Evolutionary conservation across 2,797 vertebrate genomes (phyloP).

Genomic region (Scomberomorus guttatus): DNA sequence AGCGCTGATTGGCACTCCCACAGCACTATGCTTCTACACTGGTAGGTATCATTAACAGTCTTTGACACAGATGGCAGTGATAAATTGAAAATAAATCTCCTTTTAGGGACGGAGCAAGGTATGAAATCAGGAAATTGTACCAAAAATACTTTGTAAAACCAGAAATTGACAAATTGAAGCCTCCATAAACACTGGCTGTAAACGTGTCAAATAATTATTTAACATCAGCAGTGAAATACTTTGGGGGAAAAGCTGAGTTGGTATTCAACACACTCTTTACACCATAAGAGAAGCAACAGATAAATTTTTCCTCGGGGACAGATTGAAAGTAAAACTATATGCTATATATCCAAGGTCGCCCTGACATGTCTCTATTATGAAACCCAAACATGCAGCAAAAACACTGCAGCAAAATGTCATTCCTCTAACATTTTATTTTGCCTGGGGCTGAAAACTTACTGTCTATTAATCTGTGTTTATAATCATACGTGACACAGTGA

Average conservation of each 20-base stretch:
- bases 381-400: slow-evolving; percentile 48
- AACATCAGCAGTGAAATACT: slow-evolving; percentile 26
- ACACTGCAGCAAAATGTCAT: slow-evolving; percentile 55
- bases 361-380: slow-evolving; percentile 65
- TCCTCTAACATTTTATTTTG: slow-evolving; percentile 49
- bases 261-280: slow-evolving; percentile 47
- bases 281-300: slow-evolving; percentile 36
- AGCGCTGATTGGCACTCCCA: slow-evolving; percentile 50
- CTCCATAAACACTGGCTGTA: slow-evolving; percentile 34
- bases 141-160: slow-evolving; percentile 14
- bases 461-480: slow-evolving; percentile 82
- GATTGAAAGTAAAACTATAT: slow-evolving; percentile 44
- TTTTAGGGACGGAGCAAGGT: slow-evolving; percentile 25
- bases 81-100: slow-evolving; percentile 53
- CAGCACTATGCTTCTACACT: slow-evolving; percentile 33
- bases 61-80: slow-evolving; percentile 50
- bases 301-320: slow-evolving; percentile 45
- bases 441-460: slow-evolving; percentile 63
- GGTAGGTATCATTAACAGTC: slow-evolving; percentile 56
- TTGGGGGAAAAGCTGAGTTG: slow-evolving; percentile 22
- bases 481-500: slow-evolving; percentile 72
- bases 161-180: slow-evolving; percentile 17
- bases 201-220: slow-evolving; percentile 48
- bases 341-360: slow-evolving; percentile 52
- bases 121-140: slow-evolving; percentile 33